phyloP scores from a whole-genome alignment of 2,113 vertebrate genomes.

The Callipepla californica region DNA sequence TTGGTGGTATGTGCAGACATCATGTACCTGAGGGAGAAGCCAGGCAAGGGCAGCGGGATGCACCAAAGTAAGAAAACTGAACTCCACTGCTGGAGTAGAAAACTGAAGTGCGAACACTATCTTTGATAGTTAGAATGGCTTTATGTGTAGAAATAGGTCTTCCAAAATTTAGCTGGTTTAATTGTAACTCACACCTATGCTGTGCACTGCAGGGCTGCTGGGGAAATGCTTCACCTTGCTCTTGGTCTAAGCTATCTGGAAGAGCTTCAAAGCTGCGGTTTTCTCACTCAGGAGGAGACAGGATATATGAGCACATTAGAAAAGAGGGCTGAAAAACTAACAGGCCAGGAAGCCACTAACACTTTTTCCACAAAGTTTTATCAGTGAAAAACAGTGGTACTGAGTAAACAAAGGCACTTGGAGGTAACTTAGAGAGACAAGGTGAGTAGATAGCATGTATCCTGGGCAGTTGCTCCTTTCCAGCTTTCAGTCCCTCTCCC shows the following conservation, averaged over 20 bases:
- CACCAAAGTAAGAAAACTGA: background rate
- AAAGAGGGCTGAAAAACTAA: background rate
- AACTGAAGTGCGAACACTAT: background rate
- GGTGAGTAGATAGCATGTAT: background rate
- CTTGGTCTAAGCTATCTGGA: background rate
- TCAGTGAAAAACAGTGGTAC: background rate
- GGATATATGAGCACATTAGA: background rate
- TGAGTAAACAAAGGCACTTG: background rate
- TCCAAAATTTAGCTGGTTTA: background rate
- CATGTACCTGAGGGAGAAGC: background rate
- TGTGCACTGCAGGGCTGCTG: background rate
- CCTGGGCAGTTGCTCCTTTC: background rate
- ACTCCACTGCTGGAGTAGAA: background rate
- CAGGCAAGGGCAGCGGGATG: background rate
- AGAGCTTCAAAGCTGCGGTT: background rate
- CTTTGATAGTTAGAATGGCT: background rate
- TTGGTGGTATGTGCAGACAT: background rate
- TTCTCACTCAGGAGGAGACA: background rate
- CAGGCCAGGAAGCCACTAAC: background rate
- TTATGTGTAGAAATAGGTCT: background rate
- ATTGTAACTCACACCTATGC: background rate
- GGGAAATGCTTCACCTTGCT: background rate
- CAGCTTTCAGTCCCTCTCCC: background rate
- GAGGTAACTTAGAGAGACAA: background rate
- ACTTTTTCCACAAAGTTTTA: background rate